Base-by-base conservation (phyloP, 2,797 vertebrate species). In the Decapterus maruadsi region DNA sequence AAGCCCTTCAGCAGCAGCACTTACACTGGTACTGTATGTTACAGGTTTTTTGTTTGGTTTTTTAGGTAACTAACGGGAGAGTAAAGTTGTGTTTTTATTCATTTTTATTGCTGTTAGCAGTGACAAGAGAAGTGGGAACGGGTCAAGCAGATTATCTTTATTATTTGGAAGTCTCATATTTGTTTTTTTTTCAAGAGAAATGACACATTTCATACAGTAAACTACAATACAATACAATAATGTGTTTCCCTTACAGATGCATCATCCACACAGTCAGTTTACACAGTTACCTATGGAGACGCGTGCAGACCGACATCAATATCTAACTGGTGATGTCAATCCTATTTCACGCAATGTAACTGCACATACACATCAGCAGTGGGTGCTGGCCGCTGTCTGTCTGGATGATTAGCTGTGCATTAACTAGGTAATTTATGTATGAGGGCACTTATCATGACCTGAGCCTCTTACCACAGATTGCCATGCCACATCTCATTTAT, bases 381-480 rank as follows among this genome's bases (percentile, higher is more conserved):
- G 62, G 70, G 66, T 58, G 66, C 73, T 75, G 73, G 75, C 78
- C 75, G 75, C 69, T 40, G 48, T 89, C 85, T 85, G 85, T 78
- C 84, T 85, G 84, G 83, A 84, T 90, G 86, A 92, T 92, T 92
- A 93, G 86, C 81, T 86, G 83, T 78, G 87, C 81, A 86, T 90
- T 92, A 92, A 90, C 82, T 78, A 82, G 78, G 84, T 92, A 86
- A 93, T 93, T 91, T 92, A 92, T 92, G 88, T 90, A 87, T 91
- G 91, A 89, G 90, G 86, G 83, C 83, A 84, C 76, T 82, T 89
- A 78, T 89, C 78, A 83, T 88, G 90, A 94, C 90, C 90, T 42
- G 63, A 76, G 80, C 77, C 81, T 86, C 78, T 87, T 77, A 80
- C 75, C 73, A 81, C 91, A 92, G 91, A 93, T 93, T 93, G 89